These are phyloP conservation scores for Percopsis omiscomaycus DNA, from an alignment of 2,797 vertebrate genomes.

Conservation along the genomic window DNA sequence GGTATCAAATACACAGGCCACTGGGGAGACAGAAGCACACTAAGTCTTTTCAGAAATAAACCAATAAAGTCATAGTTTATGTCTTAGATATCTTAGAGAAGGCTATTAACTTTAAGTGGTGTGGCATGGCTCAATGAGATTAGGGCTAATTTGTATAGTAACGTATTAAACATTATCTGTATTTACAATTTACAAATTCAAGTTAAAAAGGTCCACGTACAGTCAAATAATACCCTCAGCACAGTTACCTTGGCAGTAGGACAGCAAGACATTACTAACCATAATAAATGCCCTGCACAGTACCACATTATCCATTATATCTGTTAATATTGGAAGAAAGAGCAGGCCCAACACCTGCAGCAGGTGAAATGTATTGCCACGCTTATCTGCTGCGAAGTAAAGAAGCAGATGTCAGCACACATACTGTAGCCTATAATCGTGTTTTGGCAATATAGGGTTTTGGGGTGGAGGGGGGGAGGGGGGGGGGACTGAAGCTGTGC, in stretches of 20 bases:
- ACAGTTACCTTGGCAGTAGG: too few relatives aligned
- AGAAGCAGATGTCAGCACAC: conserved; percentile 24
- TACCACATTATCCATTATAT: conserved; percentile 1
- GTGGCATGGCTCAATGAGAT: too few relatives aligned
- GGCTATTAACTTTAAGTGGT: background rate
- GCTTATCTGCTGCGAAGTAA: conserved; percentile 14
- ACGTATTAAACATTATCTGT: too few relatives aligned
- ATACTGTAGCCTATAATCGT: conserved; percentile 27
- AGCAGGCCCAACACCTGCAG: background rate
- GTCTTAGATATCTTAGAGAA: background rate
- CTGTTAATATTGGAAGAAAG: background rate
- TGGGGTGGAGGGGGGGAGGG: conserved; percentile 5
- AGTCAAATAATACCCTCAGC: too few relatives aligned
- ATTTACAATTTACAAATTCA: too few relatives aligned
- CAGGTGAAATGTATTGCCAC: conserved; percentile 5
- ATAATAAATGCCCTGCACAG: background rate
- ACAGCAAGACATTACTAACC: background rate
- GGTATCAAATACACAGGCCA: conserved; percentile 42
- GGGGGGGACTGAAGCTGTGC: too few relatives aligned
- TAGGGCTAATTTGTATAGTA: too few relatives aligned
- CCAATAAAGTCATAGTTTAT: background rate
- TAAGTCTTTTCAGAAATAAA: background rate
- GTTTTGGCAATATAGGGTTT: conserved; percentile 33
- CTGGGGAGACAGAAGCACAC: background rate
- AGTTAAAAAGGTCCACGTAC: too few relatives aligned